These are phyloP conservation scores for Caenorhabditis virilis DNA, from an alignment of 2,888 invertebrate genomes.

Conservation along the genomic window DNA sequence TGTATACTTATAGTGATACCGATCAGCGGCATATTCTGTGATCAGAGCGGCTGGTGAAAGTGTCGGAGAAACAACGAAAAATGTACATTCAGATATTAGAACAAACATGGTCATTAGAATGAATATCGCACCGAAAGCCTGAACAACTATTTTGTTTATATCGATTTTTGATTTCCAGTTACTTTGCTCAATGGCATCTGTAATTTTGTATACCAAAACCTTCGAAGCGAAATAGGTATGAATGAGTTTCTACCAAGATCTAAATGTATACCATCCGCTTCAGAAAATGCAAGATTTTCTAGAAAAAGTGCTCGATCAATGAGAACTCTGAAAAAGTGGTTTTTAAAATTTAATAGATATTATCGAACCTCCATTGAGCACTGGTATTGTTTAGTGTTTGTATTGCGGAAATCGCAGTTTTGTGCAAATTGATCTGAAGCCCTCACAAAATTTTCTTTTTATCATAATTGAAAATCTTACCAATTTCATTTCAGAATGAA, in stretches of 20 bases:
- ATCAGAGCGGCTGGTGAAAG: conserved; percentile 95
- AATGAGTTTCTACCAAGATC: conserved; percentile 12
- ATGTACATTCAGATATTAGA: conserved; percentile 99
- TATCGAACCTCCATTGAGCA: conserved; percentile 82
- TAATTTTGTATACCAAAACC: conserved; percentile 34
- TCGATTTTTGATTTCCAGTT: background rate
- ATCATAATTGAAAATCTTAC: conserved; percentile 73
- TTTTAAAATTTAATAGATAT: background rate
- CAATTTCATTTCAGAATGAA: conserved; percentile 68
- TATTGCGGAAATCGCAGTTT: conserved; percentile 86
- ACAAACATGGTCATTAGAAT: conserved; percentile 84
- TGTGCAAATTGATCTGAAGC: conserved; percentile 85
- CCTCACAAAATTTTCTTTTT: no score
- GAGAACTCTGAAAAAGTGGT: conserved; percentile 26
- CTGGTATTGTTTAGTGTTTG: conserved; percentile 85
- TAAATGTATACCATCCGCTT: conserved; percentile 25
- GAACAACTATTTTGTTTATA: conserved; percentile 71
- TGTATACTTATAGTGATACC: conserved; percentile 90
- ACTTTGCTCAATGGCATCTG: conserved; percentile 35
- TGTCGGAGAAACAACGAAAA: conserved; percentile 89
- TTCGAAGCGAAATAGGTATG: conserved; percentile 10
- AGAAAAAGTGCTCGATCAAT: conserved; percentile 49
- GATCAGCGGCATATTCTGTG: conserved; percentile 80
- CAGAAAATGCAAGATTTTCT: conserved; percentile 48
- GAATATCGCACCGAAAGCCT: conserved; percentile 74